Evolutionary conservation across 2,888 invertebrate species (phyloP), one percentile per base, ranked within the genome.

Genomic region (Malthinus flaveolus): DNA sequence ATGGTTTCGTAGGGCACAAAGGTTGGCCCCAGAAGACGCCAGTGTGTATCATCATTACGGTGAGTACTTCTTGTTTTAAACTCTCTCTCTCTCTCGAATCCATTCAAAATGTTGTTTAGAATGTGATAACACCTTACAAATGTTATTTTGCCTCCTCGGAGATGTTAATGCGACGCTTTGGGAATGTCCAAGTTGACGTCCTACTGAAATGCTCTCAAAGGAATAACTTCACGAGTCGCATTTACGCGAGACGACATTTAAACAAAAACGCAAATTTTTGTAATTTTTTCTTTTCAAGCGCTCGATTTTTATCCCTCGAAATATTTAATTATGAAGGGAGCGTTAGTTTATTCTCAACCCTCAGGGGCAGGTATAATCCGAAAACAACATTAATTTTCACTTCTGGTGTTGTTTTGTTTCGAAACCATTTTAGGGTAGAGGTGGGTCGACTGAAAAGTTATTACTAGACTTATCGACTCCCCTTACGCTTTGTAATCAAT

Each of bases 31-130:
- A 13, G 84, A 87, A 64, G 93, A 95, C 77, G 87, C 91, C 10
- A 86, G 88, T 69, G 91, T 94, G 47, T 88, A 92, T 78, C 92
- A 94, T 79, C 93, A 95, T 80, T 95, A 93, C 78, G 95, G 95
- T 91, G 80, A 83, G 84, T 78, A 49, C 23, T 52, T 52, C 10
- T 12, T 48, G 34, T 13, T 32, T 32, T 32, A 11, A 23, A 23
- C 23, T 23, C n/a, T n/a, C n/a, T n/a, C n/a, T n/a, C n/a, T n/a
- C n/a, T n/a, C 32, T 11, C 11, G 35, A 11, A 50, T 47, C 46
- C 46, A 37, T 42, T 33, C 49, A 23, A 36, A 53, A 48, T 13
- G 13, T 15, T 45, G 37, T 6, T 53, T 34, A 32, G 42, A 48
- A 32, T 47, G 58, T 54, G 54, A 55, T 34, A 42, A 61, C 66